Percentiles rank a stretch among this genome's conserved stretches.
Evolutionary conservation across 2,888 invertebrate species (phyloP).

Genomic region (Nemoura dubitans): DNA sequence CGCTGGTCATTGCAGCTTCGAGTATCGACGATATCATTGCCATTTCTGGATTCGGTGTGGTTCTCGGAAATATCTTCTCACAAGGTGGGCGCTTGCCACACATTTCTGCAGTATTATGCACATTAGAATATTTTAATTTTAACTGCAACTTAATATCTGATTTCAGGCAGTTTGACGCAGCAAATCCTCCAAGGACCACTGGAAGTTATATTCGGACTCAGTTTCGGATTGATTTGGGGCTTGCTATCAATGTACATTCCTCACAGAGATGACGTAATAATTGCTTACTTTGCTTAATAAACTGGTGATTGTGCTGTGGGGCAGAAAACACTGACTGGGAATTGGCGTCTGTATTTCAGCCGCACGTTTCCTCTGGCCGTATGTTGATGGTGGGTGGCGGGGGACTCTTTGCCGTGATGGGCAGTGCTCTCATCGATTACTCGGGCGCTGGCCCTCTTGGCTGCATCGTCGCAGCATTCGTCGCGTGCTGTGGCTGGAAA

Average conservation of each 20-base stretch:
- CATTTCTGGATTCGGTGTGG: conserved; percentile 76
- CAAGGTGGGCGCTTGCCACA: conserved; percentile 62
- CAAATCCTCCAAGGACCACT: conserved; percentile 67
- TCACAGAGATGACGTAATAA: conserved; percentile 60
- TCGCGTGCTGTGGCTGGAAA: conserved; percentile 66
- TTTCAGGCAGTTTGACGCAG: conserved; percentile 61
- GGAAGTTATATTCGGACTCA: conserved; percentile 69
- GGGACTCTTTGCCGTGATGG: conserved; percentile 71
- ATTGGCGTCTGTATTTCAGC: conserved; percentile 28
- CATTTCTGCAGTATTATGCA: not conserved
- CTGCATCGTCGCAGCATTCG: conserved; percentile 66
- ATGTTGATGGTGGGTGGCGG: conserved; percentile 68
- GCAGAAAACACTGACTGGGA: too few relatives aligned
- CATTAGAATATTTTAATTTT: not conserved
- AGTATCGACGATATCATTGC: conserved; percentile 81
- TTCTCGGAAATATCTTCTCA: conserved; percentile 71
- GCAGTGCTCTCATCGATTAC: conserved; percentile 67
- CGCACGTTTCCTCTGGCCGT: conserved; percentile 54
- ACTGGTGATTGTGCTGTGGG: not conserved
- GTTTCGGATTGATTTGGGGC: conserved; percentile 70
- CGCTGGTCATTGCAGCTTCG: conserved; percentile 75
- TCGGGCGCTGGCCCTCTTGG: conserved; percentile 72
- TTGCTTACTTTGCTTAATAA: not conserved
- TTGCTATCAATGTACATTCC: conserved; percentile 71
- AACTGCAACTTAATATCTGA: not conserved